phyloP scores from a whole-genome alignment of 2,888 invertebrate species.

The Drosophila neonasuta region DNA sequence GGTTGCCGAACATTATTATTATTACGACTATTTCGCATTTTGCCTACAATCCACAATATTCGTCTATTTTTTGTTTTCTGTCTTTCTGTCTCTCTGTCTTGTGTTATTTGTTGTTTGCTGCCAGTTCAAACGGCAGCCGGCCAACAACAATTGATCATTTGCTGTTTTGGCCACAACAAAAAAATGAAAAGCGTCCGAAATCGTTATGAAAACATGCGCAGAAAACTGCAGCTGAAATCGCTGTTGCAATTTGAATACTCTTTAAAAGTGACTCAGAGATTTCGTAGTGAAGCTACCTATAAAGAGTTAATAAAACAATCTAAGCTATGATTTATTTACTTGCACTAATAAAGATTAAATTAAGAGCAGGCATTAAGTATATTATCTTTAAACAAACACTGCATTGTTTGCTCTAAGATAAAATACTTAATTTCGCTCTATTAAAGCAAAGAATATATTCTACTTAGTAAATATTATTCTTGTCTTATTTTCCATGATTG shows the following conservation, averaged over 20 bases:
- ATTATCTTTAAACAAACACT: too few species aligned
- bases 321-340: background rate
- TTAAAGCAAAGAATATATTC: too few species aligned
- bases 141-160: slow-evolving; percentile 63
- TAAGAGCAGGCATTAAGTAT: background rate
- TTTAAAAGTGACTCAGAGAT: slow-evolving; percentile 6
- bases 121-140: slow-evolving; percentile 24
- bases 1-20: slow-evolving; percentile 69
- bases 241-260: slow-evolving; percentile 35
- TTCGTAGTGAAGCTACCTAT: background rate
- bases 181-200: slow-evolving; percentile 32
- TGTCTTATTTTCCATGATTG: too few species aligned
- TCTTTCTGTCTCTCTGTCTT: too few species aligned
- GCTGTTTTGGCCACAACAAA: slow-evolving; percentile 25
- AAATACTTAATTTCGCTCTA: too few species aligned
- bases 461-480: too few species aligned
- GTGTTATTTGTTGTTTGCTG: slow-evolving; percentile 3
- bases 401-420: too few species aligned
- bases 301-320: background rate
- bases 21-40: slow-evolving; percentile 55
- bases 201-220: slow-evolving; percentile 36
- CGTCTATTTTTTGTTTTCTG: slow-evolving; percentile 36
- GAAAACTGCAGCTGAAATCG: slow-evolving; percentile 7
- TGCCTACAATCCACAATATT: slow-evolving; percentile 60
- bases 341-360: background rate